Evolutionary conservation across 1,140 invertebrate species (phyloP), one percentile per base, ranked within the genome.

Genomic region (Aleiodes sp.): DNA sequence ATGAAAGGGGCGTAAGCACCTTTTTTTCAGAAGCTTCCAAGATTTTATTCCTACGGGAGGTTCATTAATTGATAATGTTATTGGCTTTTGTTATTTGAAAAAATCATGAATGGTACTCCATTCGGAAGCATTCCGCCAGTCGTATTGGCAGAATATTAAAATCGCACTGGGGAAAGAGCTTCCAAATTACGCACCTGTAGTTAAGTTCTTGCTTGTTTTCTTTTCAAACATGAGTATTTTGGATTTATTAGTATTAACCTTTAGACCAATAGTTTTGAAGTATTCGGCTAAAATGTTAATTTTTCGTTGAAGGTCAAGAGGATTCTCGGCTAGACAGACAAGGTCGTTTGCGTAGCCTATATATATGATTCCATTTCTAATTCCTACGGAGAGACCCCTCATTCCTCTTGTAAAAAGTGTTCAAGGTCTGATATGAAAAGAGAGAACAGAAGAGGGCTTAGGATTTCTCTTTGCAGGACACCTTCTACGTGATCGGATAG

Each of bases 381-480:
- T 19, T 19, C 16, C 37, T 41, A 39, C 28, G 12, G n/a, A n/a
- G 31, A 16, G 14, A 61, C 24, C 24, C 66, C 66, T 43, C 57
- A 12, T 35, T 41, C 9, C 41, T 0, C n/a, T 37, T 24, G n/a
- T 2, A 68, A 41, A 43, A 37, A 68, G n/a, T 14, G 16, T 24
- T 61, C 57, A 12, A 68, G 24, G 26, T 68, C 66, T 2, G 19
- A 35, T 2, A 68, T 24, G 37, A 35, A 68, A 12, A 68, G 21
- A 3, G 29, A 3, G 12, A 68, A 68, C 12, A 68, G 24, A 6
- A 68, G 66, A 7, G 57, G 57, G 14, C 52, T 60, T 16, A 60
- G 24, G n/a, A 60, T 26, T 26, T 68, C 66, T 16, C 66, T 56
- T 16, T 68, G 57, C 28, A 68, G 28, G 2, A 60, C 66, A 8